phyloP scores from a whole-genome alignment of 2,113 vertebrate species.

The Periophthalmus modestus region DNA sequence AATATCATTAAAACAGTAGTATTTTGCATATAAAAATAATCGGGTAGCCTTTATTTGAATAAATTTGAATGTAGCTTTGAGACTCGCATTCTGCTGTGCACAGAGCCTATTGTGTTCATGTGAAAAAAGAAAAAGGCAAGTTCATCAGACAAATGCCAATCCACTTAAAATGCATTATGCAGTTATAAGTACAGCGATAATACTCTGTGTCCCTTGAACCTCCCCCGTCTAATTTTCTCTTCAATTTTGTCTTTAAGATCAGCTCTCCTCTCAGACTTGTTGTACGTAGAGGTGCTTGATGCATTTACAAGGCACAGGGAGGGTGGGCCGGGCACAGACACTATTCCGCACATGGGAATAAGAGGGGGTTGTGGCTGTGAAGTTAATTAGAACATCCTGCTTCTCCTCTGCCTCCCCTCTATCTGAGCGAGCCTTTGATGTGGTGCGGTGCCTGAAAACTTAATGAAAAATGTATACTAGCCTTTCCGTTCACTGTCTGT shows the following conservation, averaged over 20 bases:
- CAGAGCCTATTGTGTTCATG: not conserved
- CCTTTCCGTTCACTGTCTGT: slow-evolving; percentile 61
- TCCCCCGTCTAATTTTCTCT: not conserved
- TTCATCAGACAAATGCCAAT: too few relatives aligned
- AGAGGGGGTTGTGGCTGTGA: slow-evolving; percentile 65
- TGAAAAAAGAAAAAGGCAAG: not conserved
- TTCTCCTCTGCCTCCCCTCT: slow-evolving; percentile 44
- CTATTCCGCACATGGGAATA: slow-evolving; percentile 29
- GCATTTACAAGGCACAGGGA: slow-evolving; percentile 64
- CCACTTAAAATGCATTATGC: not conserved
- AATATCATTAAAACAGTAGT: too few relatives aligned
- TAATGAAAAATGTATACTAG: slow-evolving; percentile 85
- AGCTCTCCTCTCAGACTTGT: slow-evolving; percentile 28
- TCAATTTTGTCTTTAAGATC: slow-evolving; percentile 47
- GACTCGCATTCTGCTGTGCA: too few relatives aligned
- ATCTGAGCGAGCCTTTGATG: slow-evolving; percentile 78
- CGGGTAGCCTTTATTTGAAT: too few relatives aligned
- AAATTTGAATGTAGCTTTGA: too few relatives aligned
- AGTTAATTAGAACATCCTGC: slow-evolving; percentile 81
- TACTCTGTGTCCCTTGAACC: not conserved
- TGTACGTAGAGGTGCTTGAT: slow-evolving; percentile 44
- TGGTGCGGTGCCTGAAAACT: slow-evolving; percentile 80
- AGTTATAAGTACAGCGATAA: not conserved
- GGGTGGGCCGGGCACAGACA: slow-evolving; percentile 52
- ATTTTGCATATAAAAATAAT: too few relatives aligned